phyloP scores from a whole-genome alignment of 2,888 invertebrate genomes.

The Meloe dianella region DNA sequence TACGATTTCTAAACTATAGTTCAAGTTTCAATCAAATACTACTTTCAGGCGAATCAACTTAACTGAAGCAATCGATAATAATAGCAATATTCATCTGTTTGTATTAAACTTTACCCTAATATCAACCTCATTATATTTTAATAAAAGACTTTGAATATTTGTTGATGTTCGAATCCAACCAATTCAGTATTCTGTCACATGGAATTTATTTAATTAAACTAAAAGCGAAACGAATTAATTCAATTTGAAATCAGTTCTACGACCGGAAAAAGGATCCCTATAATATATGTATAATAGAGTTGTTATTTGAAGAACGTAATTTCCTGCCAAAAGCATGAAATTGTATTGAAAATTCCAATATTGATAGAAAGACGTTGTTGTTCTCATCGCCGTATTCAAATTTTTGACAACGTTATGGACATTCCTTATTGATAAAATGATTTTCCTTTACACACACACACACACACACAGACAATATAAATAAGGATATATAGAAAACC shows the following conservation, averaged over 20 bases:
- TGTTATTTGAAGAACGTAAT: constrained; percentile 34
- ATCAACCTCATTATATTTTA: constrained; percentile 2
- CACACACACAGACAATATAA: background rate
- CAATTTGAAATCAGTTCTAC: background rate
- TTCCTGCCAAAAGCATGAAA: constrained; percentile 33
- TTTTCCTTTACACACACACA: constrained; percentile 10
- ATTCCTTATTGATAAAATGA: constrained; percentile 37
- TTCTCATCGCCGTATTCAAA: constrained; percentile 26
- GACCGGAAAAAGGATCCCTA: background rate
- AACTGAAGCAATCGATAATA: background rate
- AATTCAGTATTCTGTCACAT: background rate
- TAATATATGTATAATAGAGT: background rate
- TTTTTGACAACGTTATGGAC: constrained; percentile 33
- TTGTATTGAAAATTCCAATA: constrained; percentile 34
- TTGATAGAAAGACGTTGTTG: constrained; percentile 19
- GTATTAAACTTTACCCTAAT: constrained; percentile 2
- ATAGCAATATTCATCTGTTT: background rate
- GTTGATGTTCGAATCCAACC: background rate
- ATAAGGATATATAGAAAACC: constrained; percentile 6
- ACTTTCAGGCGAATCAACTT: background rate
- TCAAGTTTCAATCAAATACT: background rate
- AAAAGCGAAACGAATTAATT: background rate
- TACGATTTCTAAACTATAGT: too few species aligned
- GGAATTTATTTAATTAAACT: background rate
- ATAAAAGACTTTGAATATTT: background rate